These are phyloP conservation scores for Falcunculus frontatus DNA, from an alignment of 2,113 vertebrate genomes.

Conservation along the genomic window DNA sequence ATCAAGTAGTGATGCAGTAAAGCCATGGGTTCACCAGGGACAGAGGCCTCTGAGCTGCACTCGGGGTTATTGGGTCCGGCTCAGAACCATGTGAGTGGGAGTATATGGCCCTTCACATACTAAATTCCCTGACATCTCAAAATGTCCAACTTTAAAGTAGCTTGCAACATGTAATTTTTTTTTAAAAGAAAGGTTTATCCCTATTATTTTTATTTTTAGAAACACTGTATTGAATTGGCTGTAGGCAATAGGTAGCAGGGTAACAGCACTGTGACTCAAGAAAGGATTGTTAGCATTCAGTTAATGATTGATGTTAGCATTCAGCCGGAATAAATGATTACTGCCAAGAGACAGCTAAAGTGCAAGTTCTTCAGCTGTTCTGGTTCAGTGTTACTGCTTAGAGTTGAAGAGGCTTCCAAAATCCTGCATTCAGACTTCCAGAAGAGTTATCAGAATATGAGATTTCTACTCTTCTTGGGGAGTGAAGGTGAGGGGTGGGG, in stretches of 20 bases:
- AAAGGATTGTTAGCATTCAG: slow-evolving; percentile 9
- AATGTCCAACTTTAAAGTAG: not conserved
- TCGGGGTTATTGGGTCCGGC: not conserved
- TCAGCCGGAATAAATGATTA: slow-evolving; percentile 23
- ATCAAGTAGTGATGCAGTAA: not conserved
- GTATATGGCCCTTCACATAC: not conserved
- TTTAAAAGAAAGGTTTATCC: not conserved
- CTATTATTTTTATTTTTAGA: not conserved
- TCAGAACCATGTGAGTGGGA: not conserved
- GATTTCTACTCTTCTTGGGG: not conserved
- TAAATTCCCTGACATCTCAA: not conserved
- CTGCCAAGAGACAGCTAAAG: not conserved
- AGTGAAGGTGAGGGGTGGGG: not conserved
- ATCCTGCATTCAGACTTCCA: not conserved
- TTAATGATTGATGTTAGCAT: slow-evolving; percentile 9
- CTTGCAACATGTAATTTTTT: not conserved
- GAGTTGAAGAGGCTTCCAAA: not conserved
- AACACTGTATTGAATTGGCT: not conserved
- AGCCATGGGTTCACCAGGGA: not conserved
- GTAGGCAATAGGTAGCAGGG: not conserved
- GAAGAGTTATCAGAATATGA: not conserved
- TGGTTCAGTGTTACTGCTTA: not conserved
- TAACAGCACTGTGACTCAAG: not conserved
- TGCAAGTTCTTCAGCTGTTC: not conserved
- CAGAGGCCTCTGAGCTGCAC: not conserved